These are phyloP conservation scores for Neocrepidodera transversa DNA, from an alignment of 2,888 invertebrate genomes.

Conservation along the genomic window DNA sequence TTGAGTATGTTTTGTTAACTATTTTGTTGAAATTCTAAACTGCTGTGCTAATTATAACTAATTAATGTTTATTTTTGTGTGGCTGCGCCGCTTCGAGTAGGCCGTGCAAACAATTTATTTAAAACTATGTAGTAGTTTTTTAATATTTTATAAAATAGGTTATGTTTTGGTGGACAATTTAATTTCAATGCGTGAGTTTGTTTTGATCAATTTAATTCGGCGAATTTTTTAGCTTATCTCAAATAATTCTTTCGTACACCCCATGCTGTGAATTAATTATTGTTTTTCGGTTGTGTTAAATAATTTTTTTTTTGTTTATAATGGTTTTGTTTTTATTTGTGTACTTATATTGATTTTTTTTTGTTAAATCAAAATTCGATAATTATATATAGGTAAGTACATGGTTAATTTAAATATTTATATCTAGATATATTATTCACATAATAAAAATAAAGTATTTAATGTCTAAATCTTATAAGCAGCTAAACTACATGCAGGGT, in stretches of 20 bases:
- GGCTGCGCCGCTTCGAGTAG: slow-evolving; percentile 32
- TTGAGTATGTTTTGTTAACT: slow-evolving; percentile 24
- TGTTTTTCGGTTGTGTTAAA: no score
- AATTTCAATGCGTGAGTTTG: neutral
- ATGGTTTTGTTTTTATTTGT: no score
- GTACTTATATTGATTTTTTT: no score
- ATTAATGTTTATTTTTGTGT: slow-evolving; percentile 38
- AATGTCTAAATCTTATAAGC: no score
- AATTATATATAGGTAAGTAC: no score
- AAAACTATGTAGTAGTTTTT: slow-evolving; percentile 29
- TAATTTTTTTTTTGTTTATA: no score
- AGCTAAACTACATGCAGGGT: no score
- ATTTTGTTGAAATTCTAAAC: slow-evolving; percentile 31
- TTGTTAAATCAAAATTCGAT: no score
- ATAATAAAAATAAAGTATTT: no score
- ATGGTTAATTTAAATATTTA: no score
- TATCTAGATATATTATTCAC: no score
- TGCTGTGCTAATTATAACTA: slow-evolving; percentile 36
- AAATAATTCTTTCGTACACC: slow-evolving; percentile 16
- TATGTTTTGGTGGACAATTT: slow-evolving; percentile 29
- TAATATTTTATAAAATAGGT: slow-evolving; percentile 39
- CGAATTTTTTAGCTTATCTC: neutral
- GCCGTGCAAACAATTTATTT: slow-evolving; percentile 35
- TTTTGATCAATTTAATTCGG: slow-evolving; percentile 4
- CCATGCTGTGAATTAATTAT: slow-evolving; percentile 27